These are phyloP conservation scores for Gymnoscopelus microlampas DNA, from an alignment of 2,797 vertebrate species.

Conservation along the genomic window DNA sequence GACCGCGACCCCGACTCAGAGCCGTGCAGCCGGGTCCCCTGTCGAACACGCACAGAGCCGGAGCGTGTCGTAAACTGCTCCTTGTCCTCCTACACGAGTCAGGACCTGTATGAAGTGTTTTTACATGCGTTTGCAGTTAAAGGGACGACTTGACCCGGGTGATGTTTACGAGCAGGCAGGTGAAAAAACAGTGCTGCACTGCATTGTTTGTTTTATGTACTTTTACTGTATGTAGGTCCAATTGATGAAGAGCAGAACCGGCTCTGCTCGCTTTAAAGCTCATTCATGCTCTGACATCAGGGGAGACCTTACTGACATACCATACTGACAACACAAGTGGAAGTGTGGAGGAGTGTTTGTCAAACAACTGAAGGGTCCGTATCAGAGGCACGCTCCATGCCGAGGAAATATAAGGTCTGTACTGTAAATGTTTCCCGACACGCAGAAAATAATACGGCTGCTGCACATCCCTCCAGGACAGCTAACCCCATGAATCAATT, in stretches of 20 bases:
- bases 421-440: constrained; percentile 69
- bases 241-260: constrained; percentile 13
- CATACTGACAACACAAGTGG: constrained; percentile 27
- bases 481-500: constrained; percentile 75
- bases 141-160: constrained; percentile 53
- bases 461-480: constrained; percentile 73
- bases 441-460: constrained; percentile 64
- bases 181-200: constrained; percentile 19
- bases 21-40: constrained; percentile 25
- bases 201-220: constrained; percentile 29
- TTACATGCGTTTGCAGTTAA: constrained; percentile 50
- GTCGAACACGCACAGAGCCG: constrained; percentile 24
- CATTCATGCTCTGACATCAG: constrained; percentile 24
- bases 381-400: constrained; percentile 48
- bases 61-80: constrained; percentile 32
- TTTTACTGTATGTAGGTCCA: constrained; percentile 12
- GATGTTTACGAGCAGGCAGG: constrained; percentile 36
- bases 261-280: constrained; percentile 35
- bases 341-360: constrained; percentile 33
- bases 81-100: constrained; percentile 22
- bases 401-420: constrained; percentile 63
- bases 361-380: constrained; percentile 47
- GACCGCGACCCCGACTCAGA: constrained; percentile 28
- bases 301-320: constrained; percentile 29
- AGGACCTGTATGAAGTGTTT: constrained; percentile 46